A percentile compares a stretch with the other conserved stretches of the same genome.
These are phyloP conservation scores for Sebastes cheni DNA, from an alignment of 2,797 vertebrate genomes.

Conservation along the genomic window DNA sequence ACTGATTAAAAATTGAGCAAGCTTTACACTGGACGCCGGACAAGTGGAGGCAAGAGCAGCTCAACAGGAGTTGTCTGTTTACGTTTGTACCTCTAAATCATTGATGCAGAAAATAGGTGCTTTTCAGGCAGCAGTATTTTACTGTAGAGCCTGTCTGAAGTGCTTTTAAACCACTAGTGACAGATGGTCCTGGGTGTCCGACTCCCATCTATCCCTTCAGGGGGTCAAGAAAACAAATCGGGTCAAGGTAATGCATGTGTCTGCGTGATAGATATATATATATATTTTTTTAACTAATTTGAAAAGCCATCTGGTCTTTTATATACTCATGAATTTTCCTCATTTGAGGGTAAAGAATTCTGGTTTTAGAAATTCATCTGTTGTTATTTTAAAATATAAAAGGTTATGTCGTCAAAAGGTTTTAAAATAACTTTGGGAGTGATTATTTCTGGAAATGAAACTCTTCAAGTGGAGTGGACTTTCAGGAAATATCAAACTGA, in stretches of 20 bases:
- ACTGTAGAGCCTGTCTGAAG: constrained; percentile 41
- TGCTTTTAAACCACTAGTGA: constrained; percentile 46
- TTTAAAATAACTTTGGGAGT: constrained; percentile 20
- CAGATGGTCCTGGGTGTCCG: constrained; percentile 46
- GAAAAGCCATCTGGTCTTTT: constrained; percentile 15
- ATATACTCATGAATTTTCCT: background rate
- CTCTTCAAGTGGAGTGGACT: constrained; percentile 15
- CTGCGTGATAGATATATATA: background rate
- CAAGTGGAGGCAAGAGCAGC: background rate
- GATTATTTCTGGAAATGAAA: constrained; percentile 12
- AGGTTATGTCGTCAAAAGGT: background rate
- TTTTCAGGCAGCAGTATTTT: constrained; percentile 31
- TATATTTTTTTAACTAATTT: background rate
- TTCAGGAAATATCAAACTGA: constrained; percentile 22
- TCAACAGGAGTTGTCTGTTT: constrained; percentile 18
- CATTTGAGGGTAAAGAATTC: background rate
- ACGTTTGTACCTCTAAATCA: constrained; percentile 33
- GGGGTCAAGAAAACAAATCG: constrained; percentile 44
- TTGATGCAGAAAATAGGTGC: constrained; percentile 52
- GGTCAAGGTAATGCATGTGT: constrained; percentile 35
- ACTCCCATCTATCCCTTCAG: constrained; percentile 43
- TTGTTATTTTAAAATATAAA: background rate
- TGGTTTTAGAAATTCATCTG: background rate
- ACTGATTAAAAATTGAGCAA: constrained; percentile 34
- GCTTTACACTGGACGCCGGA: background rate